These are phyloP conservation scores for Bucco capensis DNA, from an alignment of 2,113 vertebrate genomes.

Conservation along the genomic window DNA sequence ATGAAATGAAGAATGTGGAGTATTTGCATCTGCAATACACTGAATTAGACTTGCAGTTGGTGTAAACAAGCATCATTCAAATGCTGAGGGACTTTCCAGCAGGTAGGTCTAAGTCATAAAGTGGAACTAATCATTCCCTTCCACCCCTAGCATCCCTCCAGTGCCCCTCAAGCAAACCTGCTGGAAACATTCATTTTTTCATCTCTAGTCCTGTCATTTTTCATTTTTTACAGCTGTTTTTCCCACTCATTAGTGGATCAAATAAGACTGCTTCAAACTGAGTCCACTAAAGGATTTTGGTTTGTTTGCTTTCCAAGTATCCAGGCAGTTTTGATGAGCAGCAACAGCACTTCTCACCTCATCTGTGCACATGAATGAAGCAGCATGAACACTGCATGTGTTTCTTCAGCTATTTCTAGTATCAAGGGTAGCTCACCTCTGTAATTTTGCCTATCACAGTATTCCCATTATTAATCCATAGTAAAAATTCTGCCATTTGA, in stretches of 20 bases:
- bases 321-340: background rate
- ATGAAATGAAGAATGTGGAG: background rate
- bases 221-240: background rate
- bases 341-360: background rate
- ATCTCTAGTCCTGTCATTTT: background rate
- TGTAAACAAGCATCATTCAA: background rate
- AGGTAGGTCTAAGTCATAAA: background rate
- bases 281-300: background rate
- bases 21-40: background rate
- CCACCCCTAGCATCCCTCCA: background rate
- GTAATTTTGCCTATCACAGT: background rate
- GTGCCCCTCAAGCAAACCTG: background rate
- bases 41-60: background rate
- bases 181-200: background rate
- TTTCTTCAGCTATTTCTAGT: background rate
- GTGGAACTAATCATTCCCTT: background rate
- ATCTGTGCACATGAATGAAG: background rate
- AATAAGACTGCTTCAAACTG: background rate
- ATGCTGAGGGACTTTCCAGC: background rate
- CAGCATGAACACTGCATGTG: background rate
- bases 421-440: background rate
- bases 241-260: background rate
- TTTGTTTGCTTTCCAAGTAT: background rate
- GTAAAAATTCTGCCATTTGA: background rate
- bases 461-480: background rate